Evolutionary conservation across 2,888 invertebrate species (phyloP).

Genomic region (Ypsolopha scabrella): DNA sequence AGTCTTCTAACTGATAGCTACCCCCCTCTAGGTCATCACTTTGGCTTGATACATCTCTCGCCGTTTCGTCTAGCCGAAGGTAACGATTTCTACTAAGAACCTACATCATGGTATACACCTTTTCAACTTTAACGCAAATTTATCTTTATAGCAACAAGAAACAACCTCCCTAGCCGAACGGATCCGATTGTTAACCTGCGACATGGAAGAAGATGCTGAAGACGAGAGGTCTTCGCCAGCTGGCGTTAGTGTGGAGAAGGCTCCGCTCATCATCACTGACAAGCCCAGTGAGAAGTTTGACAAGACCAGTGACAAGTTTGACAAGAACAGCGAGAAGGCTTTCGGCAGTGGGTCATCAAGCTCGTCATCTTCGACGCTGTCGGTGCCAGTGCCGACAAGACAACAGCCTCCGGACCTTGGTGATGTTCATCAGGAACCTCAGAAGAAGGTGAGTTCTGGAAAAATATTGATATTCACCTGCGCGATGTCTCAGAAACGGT

Average conservation of each 20-base stretch:
- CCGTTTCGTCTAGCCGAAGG: too few species aligned
- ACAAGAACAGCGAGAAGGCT: slow-evolving; percentile 64
- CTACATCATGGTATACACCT: too few species aligned
- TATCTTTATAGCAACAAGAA: slow-evolving; percentile 42
- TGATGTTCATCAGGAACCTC: slow-evolving; percentile 51
- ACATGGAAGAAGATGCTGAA: slow-evolving; percentile 78
- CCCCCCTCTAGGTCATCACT: too few species aligned
- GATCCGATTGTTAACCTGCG: slow-evolving; percentile 87
- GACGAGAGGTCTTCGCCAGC: slow-evolving; percentile 73
- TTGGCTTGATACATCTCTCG: too few species aligned
- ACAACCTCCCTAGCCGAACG: slow-evolving; percentile 88
- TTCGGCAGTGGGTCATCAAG: slow-evolving; percentile 66
- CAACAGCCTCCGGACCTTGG: slow-evolving; percentile 54
- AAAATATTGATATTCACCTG: too few species aligned
- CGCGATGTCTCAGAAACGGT: too few species aligned
- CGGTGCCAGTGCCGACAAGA: slow-evolving; percentile 32
- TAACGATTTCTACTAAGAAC: too few species aligned
- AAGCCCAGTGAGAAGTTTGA: slow-evolving; percentile 42
- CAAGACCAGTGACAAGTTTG: slow-evolving; percentile 58
- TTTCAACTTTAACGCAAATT: neutral
- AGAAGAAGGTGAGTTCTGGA: slow-evolving; percentile 23
- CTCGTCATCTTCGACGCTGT: slow-evolving; percentile 53
- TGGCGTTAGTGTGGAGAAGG: slow-evolving; percentile 75
- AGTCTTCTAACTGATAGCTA: too few species aligned
- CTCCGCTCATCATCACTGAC: slow-evolving; percentile 65